phyloP scores from a whole-genome alignment of 1,140 invertebrate genomes.

The Nixonia krombeini region DNA sequence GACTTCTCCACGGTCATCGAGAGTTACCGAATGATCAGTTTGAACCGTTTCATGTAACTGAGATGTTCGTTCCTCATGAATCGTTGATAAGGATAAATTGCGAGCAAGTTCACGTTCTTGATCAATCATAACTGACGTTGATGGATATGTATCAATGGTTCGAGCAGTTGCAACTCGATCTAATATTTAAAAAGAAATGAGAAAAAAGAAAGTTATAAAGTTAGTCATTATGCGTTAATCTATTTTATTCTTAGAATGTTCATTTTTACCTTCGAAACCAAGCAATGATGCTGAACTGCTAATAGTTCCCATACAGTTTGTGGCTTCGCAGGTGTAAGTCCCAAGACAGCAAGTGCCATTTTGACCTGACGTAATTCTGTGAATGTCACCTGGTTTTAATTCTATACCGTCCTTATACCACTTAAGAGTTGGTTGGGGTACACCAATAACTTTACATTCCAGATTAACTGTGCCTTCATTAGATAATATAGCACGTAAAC shows the following conservation, averaged over 20 bases:
- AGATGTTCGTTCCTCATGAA: conserved; percentile 90
- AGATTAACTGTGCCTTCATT: conserved; percentile 91
- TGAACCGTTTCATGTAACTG: conserved; percentile 87
- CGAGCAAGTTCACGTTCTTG: conserved; percentile 74
- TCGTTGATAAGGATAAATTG: conserved; percentile 88
- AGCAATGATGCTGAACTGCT: conserved; percentile 89
- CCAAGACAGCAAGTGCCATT: conserved; percentile 92
- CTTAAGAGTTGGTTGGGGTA: conserved; percentile 87
- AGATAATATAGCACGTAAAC: conserved; percentile 84
- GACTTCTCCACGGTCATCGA: conserved; percentile 86
- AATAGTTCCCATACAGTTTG: conserved; percentile 92
- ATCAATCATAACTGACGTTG: conserved; percentile 29
- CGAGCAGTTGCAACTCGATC: conserved; percentile 27
- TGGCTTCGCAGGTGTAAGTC: conserved; percentile 93
- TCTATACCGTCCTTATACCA: conserved; percentile 94
- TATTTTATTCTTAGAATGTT: neutral
- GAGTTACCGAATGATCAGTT: conserved; percentile 79
- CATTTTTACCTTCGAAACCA: conserved; percentile 82
- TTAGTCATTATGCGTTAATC: no score
- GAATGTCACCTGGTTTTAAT: conserved; percentile 91
- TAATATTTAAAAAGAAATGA: conserved; percentile 11
- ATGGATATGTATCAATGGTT: conserved; percentile 19
- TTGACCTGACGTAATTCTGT: conserved; percentile 89
- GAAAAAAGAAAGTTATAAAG: no score
- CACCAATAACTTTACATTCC: conserved; percentile 94